These are phyloP conservation scores for Acridotheres tristis DNA, from an alignment of 2,797 vertebrate genomes.

Conservation along the genomic window DNA sequence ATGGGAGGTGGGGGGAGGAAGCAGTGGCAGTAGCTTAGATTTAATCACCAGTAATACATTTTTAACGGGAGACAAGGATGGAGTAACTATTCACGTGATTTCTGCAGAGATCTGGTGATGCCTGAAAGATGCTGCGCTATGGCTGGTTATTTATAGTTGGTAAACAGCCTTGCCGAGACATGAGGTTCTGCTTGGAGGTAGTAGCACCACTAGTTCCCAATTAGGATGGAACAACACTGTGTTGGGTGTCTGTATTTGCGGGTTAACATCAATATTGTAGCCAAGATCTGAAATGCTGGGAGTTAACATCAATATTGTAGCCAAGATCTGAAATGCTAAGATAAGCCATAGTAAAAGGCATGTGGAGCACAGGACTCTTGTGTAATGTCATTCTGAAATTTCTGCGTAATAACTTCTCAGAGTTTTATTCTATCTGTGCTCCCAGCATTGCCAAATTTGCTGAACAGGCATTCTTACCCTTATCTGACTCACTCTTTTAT, in stretches of 20 bases:
- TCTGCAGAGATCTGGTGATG: neutral
- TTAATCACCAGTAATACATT: neutral
- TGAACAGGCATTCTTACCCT: neutral
- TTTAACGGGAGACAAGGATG: neutral
- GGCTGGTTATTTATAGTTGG: neutral
- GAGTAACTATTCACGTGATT: neutral
- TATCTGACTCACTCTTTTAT: neutral
- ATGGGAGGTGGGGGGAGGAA: no score
- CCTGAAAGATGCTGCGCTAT: neutral
- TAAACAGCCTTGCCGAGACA: rapidly evolving
- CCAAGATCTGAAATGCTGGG: neutral
- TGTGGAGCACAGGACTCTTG: neutral
- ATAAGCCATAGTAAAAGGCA: neutral
- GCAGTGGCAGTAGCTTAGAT: neutral
- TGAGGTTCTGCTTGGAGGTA: neutral
- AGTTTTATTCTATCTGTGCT: neutral
- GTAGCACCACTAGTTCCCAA: rapidly evolving
- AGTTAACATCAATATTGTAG: neutral
- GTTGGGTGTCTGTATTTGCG: no score
- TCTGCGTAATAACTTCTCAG: neutral
- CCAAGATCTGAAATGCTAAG: neutral
- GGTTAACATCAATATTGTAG: neutral
- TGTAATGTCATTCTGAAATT: neutral
- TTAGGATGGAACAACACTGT: rapidly evolving
- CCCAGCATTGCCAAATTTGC: neutral